phyloP scores from a whole-genome alignment of 2,113 vertebrate species.

The Drymodes brunneopygia region DNA sequence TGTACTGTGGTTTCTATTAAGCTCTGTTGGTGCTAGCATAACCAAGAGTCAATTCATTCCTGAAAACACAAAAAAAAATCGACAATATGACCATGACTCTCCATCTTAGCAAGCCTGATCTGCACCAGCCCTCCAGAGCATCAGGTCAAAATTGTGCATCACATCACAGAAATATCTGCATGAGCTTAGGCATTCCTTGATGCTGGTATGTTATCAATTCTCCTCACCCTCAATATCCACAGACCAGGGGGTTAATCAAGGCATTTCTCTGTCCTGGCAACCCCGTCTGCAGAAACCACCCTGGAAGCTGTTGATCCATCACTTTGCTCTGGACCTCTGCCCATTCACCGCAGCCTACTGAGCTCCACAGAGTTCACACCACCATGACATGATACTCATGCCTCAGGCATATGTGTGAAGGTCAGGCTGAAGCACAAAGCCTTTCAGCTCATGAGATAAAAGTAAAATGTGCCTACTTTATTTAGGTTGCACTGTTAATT shows the following conservation, averaged over 20 bases:
- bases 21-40: accelerated
- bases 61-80: background rate
- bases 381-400: accelerated
- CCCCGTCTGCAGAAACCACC: background rate
- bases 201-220: background rate
- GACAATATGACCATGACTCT: background rate
- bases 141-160: accelerated
- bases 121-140: background rate
- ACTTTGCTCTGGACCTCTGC: background rate
- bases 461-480: background rate
- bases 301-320: background rate
- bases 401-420: background rate
- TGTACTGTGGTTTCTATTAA: background rate
- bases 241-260: background rate
- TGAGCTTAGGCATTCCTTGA: background rate
- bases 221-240: background rate
- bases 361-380: background rate
- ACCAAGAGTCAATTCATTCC: background rate
- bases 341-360: accelerated
- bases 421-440: background rate
- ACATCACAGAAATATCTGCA: accelerated
- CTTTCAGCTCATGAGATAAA: background rate
- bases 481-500: background rate
- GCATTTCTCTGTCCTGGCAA: background rate
- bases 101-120: background rate